Evolutionary conservation across 2,797 vertebrate species (phyloP), one percentile per base, ranked within the genome.

Genomic region (Syngnathus acus): DNA sequence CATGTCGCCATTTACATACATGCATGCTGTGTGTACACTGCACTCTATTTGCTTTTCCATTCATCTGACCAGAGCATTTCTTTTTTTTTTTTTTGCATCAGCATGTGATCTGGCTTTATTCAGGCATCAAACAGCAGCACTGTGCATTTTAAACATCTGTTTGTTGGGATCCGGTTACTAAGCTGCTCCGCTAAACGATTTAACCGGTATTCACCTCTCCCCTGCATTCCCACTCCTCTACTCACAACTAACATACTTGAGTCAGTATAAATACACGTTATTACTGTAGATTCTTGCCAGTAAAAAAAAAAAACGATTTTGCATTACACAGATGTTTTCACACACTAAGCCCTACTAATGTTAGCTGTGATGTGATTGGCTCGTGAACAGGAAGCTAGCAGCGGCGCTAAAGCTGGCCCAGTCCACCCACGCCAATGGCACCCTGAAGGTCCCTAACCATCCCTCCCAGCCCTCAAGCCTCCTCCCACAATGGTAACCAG

Each of bases 361-460:
- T 67, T 78, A 87, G 86, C 82, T 85, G 54, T 89, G 80, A 80
- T 92, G 83, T 92, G 83, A 90, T 93, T 91, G 91, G 90, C 84
- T 87, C 80, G 59, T 92, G 83, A 84, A 89, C 93, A 99, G 97
- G 92, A 99, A 98, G 92, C 93, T 98, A 89, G 96, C 95, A 78
- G 95, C 97, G 82, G 96, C 95, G 8, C 90, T 95, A 89, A 99
- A 99, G 86, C 94, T 98, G 89, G 95, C 94, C 77, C 97, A 99
- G 87, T 92, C 94, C 76, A 94, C 94, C 45, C 95, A 97, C 82
- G 93, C 94, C 88, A 98, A 96, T 79, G 95, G 97, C 80, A 97
- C 94, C 66, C 91, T 98, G 75, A 98, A 98, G 91, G 95, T 89
- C 53, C 94, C 95, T 0, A 95, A 93, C 86, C 92, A 97, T 79